A percentile compares a stretch with the other conserved stretches of the same genome.
Conservation (phyloP, 2,797 vertebrate species). For the Etheostoma nigrum region DNA sequence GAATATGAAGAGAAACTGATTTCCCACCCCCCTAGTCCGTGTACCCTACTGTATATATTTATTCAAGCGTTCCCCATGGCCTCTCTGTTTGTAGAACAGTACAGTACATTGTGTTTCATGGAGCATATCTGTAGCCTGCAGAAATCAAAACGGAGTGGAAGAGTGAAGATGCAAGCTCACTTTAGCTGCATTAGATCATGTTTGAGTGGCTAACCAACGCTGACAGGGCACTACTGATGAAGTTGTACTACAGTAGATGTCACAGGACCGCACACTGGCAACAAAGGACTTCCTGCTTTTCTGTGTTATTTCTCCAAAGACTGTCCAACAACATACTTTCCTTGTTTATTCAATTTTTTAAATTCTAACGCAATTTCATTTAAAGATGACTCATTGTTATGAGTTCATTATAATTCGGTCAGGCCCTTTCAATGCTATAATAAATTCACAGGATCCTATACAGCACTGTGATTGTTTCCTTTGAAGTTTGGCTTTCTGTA, state of each 20-base stretch:
- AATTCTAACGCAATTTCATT: not conserved
- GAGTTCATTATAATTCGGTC: not conserved
- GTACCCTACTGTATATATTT: constrained; percentile 49
- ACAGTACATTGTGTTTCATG: constrained; percentile 30
- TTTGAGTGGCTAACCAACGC: constrained; percentile 42
- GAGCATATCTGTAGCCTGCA: constrained; percentile 45
- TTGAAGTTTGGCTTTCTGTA: not conserved
- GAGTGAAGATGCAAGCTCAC: constrained; percentile 46
- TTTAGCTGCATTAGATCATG: constrained; percentile 66
- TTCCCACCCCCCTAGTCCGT: not conserved
- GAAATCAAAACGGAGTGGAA: constrained; percentile 13
- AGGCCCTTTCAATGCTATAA: not conserved
- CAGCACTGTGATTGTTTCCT: not conserved
- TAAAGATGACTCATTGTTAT: not conserved
- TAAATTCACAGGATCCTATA: not conserved
- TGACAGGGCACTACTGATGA: constrained; percentile 47
- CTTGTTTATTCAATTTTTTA: constrained; percentile 1
- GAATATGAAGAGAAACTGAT: constrained; percentile 21
- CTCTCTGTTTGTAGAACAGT: constrained; percentile 8
- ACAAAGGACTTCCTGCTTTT: not conserved
- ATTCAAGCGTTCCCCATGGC: constrained; percentile 26
- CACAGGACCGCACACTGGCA: constrained; percentile 35
- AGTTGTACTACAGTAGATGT: constrained; percentile 44
- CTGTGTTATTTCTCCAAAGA: constrained; percentile 21
- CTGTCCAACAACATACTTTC: not conserved